Conservation (phyloP, 2,113 vertebrate species). For the Tilapia sparmanii region DNA sequence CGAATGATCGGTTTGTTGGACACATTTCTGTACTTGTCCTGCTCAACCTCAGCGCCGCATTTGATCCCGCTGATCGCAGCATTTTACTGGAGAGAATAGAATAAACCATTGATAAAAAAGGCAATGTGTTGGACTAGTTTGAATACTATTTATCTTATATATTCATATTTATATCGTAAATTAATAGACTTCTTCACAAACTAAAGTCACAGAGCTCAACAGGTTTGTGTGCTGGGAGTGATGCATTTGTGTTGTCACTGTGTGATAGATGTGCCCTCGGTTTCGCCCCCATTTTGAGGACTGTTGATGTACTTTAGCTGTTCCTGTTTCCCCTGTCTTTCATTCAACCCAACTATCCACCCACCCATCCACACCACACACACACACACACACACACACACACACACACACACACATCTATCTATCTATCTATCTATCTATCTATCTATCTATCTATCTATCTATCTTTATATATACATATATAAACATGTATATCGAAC, state of each 20-base stretch:
- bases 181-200: not conserved
- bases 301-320: conserved; percentile 35
- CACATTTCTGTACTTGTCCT: not conserved
- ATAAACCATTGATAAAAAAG: not conserved
- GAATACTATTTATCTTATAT: not conserved
- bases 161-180: not conserved
- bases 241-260: conserved; percentile 14
- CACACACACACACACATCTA: not conserved
- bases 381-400: not conserved
- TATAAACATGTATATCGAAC: not conserved
- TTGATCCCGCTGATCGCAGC: not conserved
- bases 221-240: not conserved
- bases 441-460: not conserved
- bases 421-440: not conserved
- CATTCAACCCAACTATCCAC: not conserved
- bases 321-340: not conserved
- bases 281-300: conserved; percentile 12
- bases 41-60: not conserved
- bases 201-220: not conserved
- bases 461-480: fast-evolving
- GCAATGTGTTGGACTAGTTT: not conserved
- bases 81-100: not conserved
- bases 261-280: conserved; percentile 46
- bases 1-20: not conserved
- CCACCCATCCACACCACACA: not conserved